Evolutionary conservation across 2,888 invertebrate genomes (phyloP).

Genomic region (Cheilosia urbana): DNA sequence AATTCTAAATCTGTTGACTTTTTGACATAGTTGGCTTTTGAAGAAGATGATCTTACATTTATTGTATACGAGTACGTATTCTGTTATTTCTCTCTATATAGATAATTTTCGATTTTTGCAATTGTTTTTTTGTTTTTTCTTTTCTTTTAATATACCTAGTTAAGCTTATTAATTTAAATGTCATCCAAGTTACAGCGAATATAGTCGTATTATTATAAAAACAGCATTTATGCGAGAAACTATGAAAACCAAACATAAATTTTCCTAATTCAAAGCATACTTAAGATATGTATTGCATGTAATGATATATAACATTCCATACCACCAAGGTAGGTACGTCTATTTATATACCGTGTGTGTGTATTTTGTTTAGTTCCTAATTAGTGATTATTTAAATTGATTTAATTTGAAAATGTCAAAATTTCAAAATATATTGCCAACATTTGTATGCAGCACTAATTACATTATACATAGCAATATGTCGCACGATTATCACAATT

Average conservation of each 20-base stretch:
- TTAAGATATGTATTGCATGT: slow-evolving; percentile 18
- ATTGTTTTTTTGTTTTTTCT: not conserved
- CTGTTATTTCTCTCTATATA: too few species aligned
- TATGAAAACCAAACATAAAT: too few species aligned
- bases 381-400: slow-evolving; percentile 1
- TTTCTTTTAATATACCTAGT: not conserved
- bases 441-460: slow-evolving; percentile 12
- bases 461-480: slow-evolving; percentile 3
- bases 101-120: not conserved
- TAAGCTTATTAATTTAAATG: not conserved
- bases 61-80: too few species aligned
- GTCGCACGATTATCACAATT: slow-evolving; percentile 66
- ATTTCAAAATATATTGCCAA: slow-evolving; percentile 3
- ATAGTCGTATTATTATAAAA: not conserved
- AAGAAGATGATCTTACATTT: too few species aligned
- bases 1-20: too few species aligned
- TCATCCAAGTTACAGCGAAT: not conserved
- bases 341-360: not conserved
- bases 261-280: not conserved
- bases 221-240: not conserved
- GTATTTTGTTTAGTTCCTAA: not conserved
- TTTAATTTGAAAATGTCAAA: not conserved
- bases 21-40: too few species aligned
- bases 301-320: not conserved
- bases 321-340: slow-evolving; percentile 5